A percentile compares a stretch with the other conserved stretches of the same genome.
These are phyloP conservation scores for Nephrotoma flavescens DNA, from an alignment of 2,888 invertebrate genomes.

Conservation along the genomic window DNA sequence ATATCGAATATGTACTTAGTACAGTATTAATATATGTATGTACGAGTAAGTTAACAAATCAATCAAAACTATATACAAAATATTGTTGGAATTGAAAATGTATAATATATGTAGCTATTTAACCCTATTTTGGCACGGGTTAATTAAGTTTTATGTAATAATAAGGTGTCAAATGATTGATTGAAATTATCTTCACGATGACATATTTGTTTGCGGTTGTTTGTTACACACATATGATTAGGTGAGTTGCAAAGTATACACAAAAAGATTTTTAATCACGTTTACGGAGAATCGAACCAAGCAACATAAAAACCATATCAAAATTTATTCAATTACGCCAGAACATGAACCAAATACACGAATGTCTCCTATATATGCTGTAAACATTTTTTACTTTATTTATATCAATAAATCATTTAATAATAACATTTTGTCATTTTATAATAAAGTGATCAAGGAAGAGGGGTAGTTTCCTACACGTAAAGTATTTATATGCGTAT, in stretches of 20 bases:
- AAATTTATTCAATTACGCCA: background rate
- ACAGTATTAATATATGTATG: background rate
- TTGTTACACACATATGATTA: background rate
- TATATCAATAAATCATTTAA: background rate
- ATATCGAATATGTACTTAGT: background rate
- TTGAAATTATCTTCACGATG: background rate
- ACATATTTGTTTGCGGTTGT: background rate
- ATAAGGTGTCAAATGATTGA: background rate
- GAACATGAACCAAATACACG: background rate
- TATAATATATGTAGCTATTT: background rate
- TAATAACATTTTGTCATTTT: background rate
- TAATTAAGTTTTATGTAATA: background rate
- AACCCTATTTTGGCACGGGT: background rate
- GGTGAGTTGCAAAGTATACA: background rate
- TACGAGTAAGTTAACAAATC: background rate
- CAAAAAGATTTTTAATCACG: too few species aligned
- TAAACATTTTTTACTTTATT: background rate
- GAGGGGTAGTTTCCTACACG: background rate
- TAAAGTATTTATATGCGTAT: background rate
- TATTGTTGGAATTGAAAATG: background rate
- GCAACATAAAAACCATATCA: background rate
- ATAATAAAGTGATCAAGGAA: background rate
- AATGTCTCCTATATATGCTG: background rate
- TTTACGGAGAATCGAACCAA: background rate
- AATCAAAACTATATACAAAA: background rate